Evolutionary conservation across 1,140 invertebrate species (phyloP), one percentile per base, ranked within the genome.

Genomic region (Lasioglossum baleicum): DNA sequence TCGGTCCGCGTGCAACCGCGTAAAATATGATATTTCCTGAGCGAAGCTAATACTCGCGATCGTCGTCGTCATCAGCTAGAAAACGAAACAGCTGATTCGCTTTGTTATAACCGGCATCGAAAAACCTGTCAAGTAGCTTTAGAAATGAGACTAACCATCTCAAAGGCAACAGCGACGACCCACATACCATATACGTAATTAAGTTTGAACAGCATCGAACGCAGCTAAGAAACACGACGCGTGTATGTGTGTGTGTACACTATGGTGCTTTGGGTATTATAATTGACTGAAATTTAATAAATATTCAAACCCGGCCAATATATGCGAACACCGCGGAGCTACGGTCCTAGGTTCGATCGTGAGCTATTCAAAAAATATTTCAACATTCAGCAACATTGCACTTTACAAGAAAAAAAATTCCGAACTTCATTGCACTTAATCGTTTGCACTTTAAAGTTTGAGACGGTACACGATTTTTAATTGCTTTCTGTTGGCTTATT

Each of bases 181-280:
- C 20, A 76, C 75, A 76, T 76, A 61, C 66, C 75, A 35, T 51
- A 35, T 76, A 70, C 26, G 66, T 60, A 68, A 56, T 75, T 76
- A 60, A 70, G 60, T 35, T 76, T 70, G n/a, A 76, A 69, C n/a
- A 61, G 53, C 53, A 48, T 61, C 42, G 65, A 53, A 58, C 26
- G 13, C 22, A 35, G 4, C 11, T 3, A 17, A 60, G 40, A n/a
- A 76, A 65, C 22, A 31, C 13, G 56, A 53, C 51, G n/a, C 11
- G 3, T 11, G 13, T 17, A 2, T 40, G 31, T 15, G 2, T 42
- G 56, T 63, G 31, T 35, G 5, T n/a, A 56, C 61, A 44, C 20
- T 42, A 74, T 7, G 22, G n/a, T 58, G 48, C 48, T 8, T 6
- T 10, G 1, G 26, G 22, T n/a, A n/a, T n/a, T 31, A 61, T 63